Evolutionary conservation across 1,140 invertebrate genomes (phyloP).

Genomic region (Drosophila jambulina): DNA sequence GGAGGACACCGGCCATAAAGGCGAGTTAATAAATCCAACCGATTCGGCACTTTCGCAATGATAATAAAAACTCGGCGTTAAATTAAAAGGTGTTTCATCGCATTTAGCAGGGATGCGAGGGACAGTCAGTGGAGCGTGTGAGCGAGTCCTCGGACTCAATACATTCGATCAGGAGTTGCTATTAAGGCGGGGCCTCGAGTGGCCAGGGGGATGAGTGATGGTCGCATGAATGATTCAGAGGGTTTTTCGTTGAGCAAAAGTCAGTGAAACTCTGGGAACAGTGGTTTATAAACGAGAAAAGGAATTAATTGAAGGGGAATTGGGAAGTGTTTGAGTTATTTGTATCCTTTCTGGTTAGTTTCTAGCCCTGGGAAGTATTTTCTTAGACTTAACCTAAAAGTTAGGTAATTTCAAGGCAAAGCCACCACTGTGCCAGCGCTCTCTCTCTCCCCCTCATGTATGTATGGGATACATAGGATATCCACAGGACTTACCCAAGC

Average conservation of each 20-base stretch:
- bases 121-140: slow-evolving; percentile 52
- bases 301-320: slow-evolving; percentile 37
- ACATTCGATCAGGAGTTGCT: slow-evolving; percentile 23
- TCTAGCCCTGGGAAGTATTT: neutral
- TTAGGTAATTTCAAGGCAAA: neutral
- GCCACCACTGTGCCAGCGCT: neutral
- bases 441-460: neutral
- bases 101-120: neutral
- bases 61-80: slow-evolving; percentile 79
- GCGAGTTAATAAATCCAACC: slow-evolving; percentile 68
- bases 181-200: neutral
- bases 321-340: neutral
- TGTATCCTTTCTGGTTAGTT: neutral
- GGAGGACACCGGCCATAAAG: slow-evolving; percentile 48
- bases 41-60: slow-evolving; percentile 40
- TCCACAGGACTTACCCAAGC: neutral
- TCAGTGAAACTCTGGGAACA: neutral
- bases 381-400: no score
- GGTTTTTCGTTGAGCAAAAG: slow-evolving; percentile 18
- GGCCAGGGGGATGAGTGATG: slow-evolving; percentile 5
- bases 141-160: slow-evolving; percentile 26
- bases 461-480: neutral
- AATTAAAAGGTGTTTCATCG: slow-evolving; percentile 75
- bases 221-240: slow-evolving; percentile 48
- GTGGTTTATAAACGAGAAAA: neutral